phyloP scores from a whole-genome alignment of 2,888 invertebrate genomes.

The Ophion costatus region DNA sequence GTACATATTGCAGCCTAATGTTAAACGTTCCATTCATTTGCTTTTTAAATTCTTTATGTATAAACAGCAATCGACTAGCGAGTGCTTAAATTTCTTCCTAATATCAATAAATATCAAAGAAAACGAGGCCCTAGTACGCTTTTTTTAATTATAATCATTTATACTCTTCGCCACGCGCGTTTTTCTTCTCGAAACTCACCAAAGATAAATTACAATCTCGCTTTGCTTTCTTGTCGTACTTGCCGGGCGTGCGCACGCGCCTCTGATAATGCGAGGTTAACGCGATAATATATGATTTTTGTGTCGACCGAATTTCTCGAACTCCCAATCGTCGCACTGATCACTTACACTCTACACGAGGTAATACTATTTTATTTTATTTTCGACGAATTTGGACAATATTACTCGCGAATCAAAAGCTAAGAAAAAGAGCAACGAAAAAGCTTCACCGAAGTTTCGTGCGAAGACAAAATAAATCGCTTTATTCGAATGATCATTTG shows the following conservation, averaged over 20 bases:
- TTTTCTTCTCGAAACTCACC: slow-evolving; percentile 18
- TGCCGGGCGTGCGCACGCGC: neutral
- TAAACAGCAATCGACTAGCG: slow-evolving; percentile 58
- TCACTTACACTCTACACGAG: neutral
- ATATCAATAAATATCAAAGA: slow-evolving; percentile 59
- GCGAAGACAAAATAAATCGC: slow-evolving; percentile 6
- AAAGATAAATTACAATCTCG: slow-evolving; percentile 11
- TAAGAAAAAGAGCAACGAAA: neutral
- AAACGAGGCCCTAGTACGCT: slow-evolving; percentile 44
- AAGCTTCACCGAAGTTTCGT: neutral
- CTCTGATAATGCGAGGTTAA: neutral
- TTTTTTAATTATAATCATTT: slow-evolving; percentile 15
- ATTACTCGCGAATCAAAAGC: neutral
- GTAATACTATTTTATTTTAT: neutral
- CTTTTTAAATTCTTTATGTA: slow-evolving; percentile 28
- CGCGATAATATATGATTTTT: neutral
- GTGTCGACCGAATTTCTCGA: neutral
- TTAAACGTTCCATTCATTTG: neutral
- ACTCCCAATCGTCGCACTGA: neutral
- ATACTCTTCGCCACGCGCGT: neutral
- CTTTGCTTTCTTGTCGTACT: neutral
- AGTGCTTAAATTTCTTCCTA: slow-evolving; percentile 52
- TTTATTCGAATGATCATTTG: slow-evolving; percentile 19
- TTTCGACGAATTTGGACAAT: slow-evolving; percentile 20
- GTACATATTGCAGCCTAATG: slow-evolving; percentile 50